phyloP scores from a whole-genome alignment of 2,888 invertebrate species.

The Hypsopygia costalis region DNA sequence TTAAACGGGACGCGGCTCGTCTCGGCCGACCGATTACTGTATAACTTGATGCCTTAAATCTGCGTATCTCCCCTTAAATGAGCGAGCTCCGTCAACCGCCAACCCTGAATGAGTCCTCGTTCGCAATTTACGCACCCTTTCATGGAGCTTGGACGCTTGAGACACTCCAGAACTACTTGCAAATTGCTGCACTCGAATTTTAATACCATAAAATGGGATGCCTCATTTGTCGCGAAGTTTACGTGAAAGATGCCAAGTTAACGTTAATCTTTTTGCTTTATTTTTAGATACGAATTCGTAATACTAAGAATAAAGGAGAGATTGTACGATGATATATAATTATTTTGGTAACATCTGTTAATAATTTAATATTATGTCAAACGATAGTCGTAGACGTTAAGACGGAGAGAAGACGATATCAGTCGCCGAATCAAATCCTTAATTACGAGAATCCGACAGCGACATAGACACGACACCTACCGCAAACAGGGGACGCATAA shows the following conservation, averaged over 20 bases:
- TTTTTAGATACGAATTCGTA: too few relatives aligned
- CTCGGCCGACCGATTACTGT: constrained; percentile 62
- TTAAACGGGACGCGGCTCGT: constrained; percentile 49
- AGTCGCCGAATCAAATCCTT: constrained; percentile 68
- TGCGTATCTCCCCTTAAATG: constrained; percentile 49
- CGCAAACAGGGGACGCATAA: constrained; percentile 80
- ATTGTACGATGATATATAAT: not conserved
- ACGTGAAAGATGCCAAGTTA: not conserved
- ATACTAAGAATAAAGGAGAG: too few relatives aligned
- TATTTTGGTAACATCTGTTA: constrained; percentile 4
- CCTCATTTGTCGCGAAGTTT: not conserved
- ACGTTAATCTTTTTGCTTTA: too few relatives aligned
- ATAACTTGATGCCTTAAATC: constrained; percentile 75
- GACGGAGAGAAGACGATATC: constrained; percentile 51
- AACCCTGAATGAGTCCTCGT: constrained; percentile 62
- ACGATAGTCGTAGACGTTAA: constrained; percentile 19
- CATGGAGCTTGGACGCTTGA: constrained; percentile 38
- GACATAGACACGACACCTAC: constrained; percentile 72
- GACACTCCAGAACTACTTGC: constrained; percentile 36
- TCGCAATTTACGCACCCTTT: constrained; percentile 70
- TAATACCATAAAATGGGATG: not conserved
- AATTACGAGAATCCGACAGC: constrained; percentile 72
- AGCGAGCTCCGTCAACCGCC: constrained; percentile 52
- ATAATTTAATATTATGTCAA: constrained; percentile 14
- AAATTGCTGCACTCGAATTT: constrained; percentile 33